phyloP scores from a whole-genome alignment of 2,113 vertebrate genomes.

The Phainopepla nitens region DNA sequence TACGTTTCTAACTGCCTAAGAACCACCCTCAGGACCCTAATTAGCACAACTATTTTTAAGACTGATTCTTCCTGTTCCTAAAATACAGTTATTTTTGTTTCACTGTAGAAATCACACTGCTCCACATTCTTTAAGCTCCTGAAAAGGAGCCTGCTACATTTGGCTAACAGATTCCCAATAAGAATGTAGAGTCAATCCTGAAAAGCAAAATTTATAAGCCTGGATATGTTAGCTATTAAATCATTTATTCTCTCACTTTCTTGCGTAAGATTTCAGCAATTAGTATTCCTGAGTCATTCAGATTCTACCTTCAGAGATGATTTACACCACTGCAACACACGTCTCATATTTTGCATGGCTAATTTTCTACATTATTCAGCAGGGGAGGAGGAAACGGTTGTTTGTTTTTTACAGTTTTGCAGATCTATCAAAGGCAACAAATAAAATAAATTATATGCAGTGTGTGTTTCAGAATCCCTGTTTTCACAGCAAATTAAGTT shows the following conservation, averaged over 20 bases:
- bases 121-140: not conserved
- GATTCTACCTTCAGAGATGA: not conserved
- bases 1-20: not conserved
- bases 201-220: not conserved
- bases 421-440: conserved; percentile 20
- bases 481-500: conserved; percentile 45
- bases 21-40: not conserved
- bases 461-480: not conserved
- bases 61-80: not conserved
- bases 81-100: not conserved
- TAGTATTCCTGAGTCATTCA: not conserved
- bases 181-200: not conserved
- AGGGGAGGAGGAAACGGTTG: not conserved
- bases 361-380: conserved; percentile 38
- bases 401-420: conserved; percentile 17
- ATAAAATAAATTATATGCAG: conserved; percentile 9
- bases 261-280: not conserved
- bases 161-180: not conserved
- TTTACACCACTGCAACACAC: not conserved
- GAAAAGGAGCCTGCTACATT: not conserved
- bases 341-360: not conserved
- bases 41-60: conserved; percentile 2
- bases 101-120: not conserved
- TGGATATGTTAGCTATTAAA: not conserved
- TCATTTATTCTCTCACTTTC: not conserved